Percentiles rank a stretch among this genome's conserved stretches.
phyloP scores from a whole-genome alignment of 2,888 invertebrate genomes.

The Pharmacophagus antenor region DNA sequence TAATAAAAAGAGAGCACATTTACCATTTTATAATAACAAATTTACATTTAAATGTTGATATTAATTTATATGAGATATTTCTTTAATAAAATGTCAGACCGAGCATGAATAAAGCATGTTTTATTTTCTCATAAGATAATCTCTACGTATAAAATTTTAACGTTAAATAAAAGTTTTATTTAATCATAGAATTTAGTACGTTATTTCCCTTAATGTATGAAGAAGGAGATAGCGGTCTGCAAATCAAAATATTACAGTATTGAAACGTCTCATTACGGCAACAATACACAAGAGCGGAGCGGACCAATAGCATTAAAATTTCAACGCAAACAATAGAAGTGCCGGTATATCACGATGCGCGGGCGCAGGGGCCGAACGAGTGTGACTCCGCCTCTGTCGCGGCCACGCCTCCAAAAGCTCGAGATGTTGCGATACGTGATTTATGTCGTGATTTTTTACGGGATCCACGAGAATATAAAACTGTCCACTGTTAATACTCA shows the following conservation, averaged over 20 bases:
- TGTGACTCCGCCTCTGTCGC: conserved; percentile 49
- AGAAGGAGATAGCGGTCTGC: background rate
- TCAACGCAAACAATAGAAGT: conserved; percentile 54
- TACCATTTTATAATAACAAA: too few species aligned
- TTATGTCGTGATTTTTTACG: conserved; percentile 41
- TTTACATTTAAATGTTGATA: too few species aligned
- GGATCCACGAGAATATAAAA: conserved; percentile 39
- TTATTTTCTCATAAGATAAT: too few species aligned
- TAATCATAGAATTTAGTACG: background rate
- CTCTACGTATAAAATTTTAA: too few species aligned
- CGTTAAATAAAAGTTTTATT: too few species aligned
- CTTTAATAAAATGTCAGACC: too few species aligned
- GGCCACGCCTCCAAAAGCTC: conserved; percentile 48
- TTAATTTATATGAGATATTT: too few species aligned
- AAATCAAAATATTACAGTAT: conserved; percentile 3
- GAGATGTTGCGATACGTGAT: conserved; percentile 37
- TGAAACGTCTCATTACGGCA: conserved; percentile 30
- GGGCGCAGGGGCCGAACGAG: conserved; percentile 53
- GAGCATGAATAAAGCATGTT: too few species aligned
- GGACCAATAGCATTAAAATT: conserved; percentile 41
- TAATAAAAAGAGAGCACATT: too few species aligned
- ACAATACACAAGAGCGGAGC: conserved; percentile 33
- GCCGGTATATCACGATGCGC: conserved; percentile 66
- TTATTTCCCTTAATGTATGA: background rate
- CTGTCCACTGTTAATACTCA: conserved; percentile 31